Conservation (phyloP, 2,888 invertebrate genomes). For the Macrosiphum euphorbiae region DNA sequence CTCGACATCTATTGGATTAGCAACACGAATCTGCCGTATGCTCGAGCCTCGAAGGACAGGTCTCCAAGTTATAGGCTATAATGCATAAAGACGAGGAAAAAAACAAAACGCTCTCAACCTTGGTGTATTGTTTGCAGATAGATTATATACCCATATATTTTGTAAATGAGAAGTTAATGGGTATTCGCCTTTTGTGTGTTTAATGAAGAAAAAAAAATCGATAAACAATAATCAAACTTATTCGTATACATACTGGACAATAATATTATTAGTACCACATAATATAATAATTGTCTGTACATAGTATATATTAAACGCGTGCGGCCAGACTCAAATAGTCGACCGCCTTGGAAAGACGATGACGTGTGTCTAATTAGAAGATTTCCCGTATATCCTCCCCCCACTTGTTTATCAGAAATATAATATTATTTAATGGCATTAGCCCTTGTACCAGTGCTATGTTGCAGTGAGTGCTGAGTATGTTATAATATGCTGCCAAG, state of each 20-base stretch:
- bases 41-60: slow-evolving; percentile 33
- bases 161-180: slow-evolving; percentile 32
- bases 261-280: not conserved
- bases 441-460: not conserved
- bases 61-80: slow-evolving; percentile 28
- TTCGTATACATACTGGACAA: not conserved
- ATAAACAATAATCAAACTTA: slow-evolving; percentile 15
- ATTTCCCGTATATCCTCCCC: not conserved
- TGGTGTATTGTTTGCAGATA: slow-evolving; percentile 39
- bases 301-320: not conserved
- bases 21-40: not conserved
- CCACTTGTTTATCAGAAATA: not conserved
- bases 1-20: not conserved
- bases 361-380: not conserved
- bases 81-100: slow-evolving; percentile 39
- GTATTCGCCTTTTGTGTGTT: slow-evolving; percentile 1
- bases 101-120: slow-evolving; percentile 35
- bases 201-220: not conserved
- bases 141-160: not conserved
- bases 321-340: not conserved
- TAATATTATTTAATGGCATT: not conserved
- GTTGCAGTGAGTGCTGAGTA: not conserved
- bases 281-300: not conserved
- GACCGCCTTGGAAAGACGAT: not conserved
- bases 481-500: not conserved